Percentiles rank a stretch among this genome's conserved stretches.
phyloP scores from a whole-genome alignment of 2,888 invertebrate genomes.

The Rotaria macrura region DNA sequence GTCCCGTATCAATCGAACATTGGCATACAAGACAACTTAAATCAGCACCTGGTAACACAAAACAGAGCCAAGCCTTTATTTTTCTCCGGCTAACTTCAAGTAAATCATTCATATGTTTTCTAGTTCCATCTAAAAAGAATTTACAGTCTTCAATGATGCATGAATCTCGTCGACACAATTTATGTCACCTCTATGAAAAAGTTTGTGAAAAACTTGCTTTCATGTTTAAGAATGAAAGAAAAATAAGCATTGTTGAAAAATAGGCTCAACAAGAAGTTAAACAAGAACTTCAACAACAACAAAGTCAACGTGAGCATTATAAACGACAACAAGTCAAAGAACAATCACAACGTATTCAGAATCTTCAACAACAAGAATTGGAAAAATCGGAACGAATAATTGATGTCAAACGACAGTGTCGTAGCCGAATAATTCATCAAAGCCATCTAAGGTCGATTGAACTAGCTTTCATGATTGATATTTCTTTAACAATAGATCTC shows the following conservation, averaged over 20 bases:
- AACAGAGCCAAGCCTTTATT: no score
- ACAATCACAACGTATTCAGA: background rate
- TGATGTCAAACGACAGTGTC: background rate
- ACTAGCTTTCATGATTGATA: background rate
- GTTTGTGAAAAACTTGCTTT: background rate
- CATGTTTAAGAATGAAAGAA: background rate
- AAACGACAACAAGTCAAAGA: conserved; percentile 4
- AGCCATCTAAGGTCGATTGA: background rate
- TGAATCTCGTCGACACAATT: background rate
- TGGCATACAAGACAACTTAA: background rate
- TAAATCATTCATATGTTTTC: background rate
- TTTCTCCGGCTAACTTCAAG: no score
- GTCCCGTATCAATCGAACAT: background rate
- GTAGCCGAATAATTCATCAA: background rate
- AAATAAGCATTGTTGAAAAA: no score
- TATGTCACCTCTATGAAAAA: background rate
- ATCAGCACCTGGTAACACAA: background rate
- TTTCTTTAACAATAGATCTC: background rate
- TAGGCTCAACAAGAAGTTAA: background rate
- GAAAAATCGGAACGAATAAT: background rate
- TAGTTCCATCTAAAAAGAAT: background rate
- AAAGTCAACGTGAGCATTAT: background rate
- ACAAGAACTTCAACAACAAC: conserved; percentile 13
- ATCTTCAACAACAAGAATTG: conserved; percentile 2
- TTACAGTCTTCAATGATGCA: background rate